Evolutionary conservation across 2,113 vertebrate species (phyloP).

Genomic region (Promerops cafer): DNA sequence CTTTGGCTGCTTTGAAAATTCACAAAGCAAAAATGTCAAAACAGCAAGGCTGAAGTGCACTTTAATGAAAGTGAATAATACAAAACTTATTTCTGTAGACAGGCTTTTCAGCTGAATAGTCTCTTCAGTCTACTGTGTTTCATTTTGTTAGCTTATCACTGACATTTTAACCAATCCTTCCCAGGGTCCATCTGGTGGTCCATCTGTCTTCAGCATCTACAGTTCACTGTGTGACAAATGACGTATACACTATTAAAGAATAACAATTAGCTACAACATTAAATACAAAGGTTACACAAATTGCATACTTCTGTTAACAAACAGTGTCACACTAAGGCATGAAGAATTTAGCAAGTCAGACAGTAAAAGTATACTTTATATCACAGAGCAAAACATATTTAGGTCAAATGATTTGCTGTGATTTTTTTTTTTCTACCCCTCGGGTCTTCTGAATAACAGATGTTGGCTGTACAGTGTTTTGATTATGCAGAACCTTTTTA

Average conservation of each 20-base stretch:
- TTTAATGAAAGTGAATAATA: constrained; percentile 24
- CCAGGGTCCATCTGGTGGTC: constrained; percentile 68
- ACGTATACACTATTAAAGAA: constrained; percentile 41
- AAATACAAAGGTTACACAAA: constrained; percentile 50
- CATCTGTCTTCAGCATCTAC: constrained; percentile 71
- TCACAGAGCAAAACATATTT: constrained; percentile 24
- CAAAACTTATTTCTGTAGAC: not conserved
- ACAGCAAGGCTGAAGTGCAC: not conserved
- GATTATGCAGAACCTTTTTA: constrained; percentile 51
- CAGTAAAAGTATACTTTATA: not conserved
- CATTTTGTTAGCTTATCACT: constrained; percentile 62
- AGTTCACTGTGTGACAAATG: constrained; percentile 50
- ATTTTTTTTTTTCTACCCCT: constrained; percentile 30
- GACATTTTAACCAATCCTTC: constrained; percentile 67
- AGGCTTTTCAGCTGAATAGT: constrained; percentile 50
- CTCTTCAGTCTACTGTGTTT: constrained; percentile 40
- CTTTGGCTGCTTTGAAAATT: not conserved
- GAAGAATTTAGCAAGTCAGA: not conserved
- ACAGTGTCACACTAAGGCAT: not conserved
- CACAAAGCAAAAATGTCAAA: not conserved
- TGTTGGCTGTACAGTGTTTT: constrained; percentile 50
- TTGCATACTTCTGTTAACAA: not conserved
- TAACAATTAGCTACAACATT: constrained; percentile 35
- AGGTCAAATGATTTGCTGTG: constrained; percentile 54
- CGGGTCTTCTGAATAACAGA: constrained; percentile 66